phyloP scores from a whole-genome alignment of 2,113 vertebrate genomes.

The Tragelaphus scriptus region DNA sequence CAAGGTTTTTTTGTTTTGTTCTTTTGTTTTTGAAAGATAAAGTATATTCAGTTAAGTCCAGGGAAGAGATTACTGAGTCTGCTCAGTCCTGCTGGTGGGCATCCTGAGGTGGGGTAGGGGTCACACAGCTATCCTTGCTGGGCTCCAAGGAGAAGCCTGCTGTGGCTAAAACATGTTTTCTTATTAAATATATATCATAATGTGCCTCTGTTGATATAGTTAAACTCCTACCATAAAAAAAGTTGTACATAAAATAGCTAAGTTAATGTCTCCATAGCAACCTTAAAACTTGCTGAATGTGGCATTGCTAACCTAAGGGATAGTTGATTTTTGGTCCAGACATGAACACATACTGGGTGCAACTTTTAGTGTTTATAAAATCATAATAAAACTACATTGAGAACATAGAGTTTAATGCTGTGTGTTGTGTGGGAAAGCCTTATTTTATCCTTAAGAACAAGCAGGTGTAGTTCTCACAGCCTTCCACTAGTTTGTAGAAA shows the following conservation, averaged over 20 bases:
- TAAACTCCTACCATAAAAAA: conserved; percentile 37
- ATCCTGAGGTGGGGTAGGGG: conserved; percentile 51
- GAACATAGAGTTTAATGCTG: background rate
- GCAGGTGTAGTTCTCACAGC: background rate
- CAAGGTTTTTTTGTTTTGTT: background rate
- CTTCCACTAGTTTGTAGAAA: background rate
- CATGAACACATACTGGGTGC: background rate
- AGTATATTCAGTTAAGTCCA: conserved; percentile 42
- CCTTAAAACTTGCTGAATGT: background rate
- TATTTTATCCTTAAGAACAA: background rate
- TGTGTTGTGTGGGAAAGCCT: background rate
- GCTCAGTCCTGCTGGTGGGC: conserved; percentile 37
- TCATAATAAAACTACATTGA: background rate
- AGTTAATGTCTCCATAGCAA: conserved; percentile 8
- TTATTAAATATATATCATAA: conserved; percentile 59
- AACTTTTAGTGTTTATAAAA: background rate
- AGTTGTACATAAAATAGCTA: background rate
- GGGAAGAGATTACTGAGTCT: conserved; percentile 44
- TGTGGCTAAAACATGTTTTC: conserved; percentile 48
- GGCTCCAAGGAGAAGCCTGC: conserved; percentile 42
- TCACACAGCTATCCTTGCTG: conserved; percentile 29
- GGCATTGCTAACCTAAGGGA: background rate
- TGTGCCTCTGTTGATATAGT: conserved; percentile 26
- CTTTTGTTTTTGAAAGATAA: background rate
- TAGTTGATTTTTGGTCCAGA: background rate